Evolutionary conservation across 2,113 vertebrate species (phyloP).

Genomic region (Onychostruthus taczanowskii): DNA sequence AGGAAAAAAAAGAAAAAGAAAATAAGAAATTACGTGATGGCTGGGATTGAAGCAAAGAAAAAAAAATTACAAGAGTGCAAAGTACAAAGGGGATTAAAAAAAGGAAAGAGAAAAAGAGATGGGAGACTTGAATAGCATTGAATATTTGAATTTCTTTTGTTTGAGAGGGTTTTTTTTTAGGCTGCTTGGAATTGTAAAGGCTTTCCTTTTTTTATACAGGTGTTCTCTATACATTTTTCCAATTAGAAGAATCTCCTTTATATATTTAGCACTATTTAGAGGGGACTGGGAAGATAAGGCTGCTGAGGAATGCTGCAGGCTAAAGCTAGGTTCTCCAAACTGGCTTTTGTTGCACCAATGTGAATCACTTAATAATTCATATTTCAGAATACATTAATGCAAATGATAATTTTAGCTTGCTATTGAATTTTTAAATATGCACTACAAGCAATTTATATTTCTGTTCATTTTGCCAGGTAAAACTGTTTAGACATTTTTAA

Average conservation of each 20-base stretch:
- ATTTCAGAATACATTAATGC: slow-evolving; percentile 73
- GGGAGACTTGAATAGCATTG: background rate
- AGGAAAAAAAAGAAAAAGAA: background rate
- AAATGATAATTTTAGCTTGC: slow-evolving; percentile 69
- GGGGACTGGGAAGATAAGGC: slow-evolving; percentile 28
- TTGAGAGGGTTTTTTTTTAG: background rate
- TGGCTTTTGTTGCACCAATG: slow-evolving; percentile 61
- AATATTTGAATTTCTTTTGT: slow-evolving; percentile 54
- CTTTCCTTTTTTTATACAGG: background rate
- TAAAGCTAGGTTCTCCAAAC: slow-evolving; percentile 55
- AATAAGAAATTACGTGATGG: background rate
- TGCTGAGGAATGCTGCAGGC: slow-evolving; percentile 53
- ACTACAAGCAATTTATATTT: slow-evolving; percentile 67
- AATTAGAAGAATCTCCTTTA: slow-evolving; percentile 50
- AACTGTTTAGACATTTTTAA: slow-evolving; percentile 57
- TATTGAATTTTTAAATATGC: slow-evolving; percentile 70
- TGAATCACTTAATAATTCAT: slow-evolving; percentile 72
- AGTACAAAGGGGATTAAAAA: slow-evolving; percentile 34
- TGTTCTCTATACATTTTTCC: slow-evolving; percentile 46
- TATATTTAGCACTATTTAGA: slow-evolving; percentile 59
- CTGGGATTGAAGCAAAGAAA: slow-evolving; percentile 12
- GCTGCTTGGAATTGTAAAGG: background rate
- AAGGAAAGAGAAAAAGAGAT: background rate
- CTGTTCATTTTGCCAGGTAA: slow-evolving; percentile 67
- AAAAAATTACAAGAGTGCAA: background rate